These are phyloP conservation scores for Amphiprion ocellaris DNA, from an alignment of 2,113 vertebrate species.

Conservation along the genomic window DNA sequence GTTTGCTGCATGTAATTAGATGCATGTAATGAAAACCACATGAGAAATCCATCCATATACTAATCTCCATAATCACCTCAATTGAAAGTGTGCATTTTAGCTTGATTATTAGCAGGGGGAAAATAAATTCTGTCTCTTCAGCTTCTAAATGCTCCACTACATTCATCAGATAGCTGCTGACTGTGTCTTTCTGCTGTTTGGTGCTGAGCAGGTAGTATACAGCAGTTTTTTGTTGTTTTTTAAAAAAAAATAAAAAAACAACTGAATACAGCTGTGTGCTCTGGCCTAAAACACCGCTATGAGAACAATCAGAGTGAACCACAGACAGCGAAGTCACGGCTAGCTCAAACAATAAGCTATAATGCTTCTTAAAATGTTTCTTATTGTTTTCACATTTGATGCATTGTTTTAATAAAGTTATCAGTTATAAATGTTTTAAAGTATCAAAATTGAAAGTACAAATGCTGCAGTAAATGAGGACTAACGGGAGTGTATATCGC, in stretches of 20 bases:
- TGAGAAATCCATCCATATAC: neutral
- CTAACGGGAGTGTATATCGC: neutral
- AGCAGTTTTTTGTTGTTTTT: neutral
- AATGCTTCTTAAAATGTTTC: too few relatives aligned
- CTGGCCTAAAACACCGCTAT: too few relatives aligned
- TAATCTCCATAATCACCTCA: neutral
- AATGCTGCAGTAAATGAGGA: too few relatives aligned
- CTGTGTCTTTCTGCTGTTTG: neutral
- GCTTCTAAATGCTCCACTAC: neutral
- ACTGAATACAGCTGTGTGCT: too few relatives aligned
- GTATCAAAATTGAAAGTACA: too few relatives aligned
- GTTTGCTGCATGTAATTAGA: neutral
- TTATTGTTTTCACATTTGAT: too few relatives aligned
- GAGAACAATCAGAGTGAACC: too few relatives aligned
- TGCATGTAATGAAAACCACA: neutral
- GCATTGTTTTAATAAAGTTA: too few relatives aligned
- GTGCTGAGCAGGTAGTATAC: neutral
- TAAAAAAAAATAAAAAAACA: too few relatives aligned
- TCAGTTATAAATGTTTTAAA: too few relatives aligned
- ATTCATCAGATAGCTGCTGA: constrained; percentile 24
- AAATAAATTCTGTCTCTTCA: neutral
- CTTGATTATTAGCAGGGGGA: neutral
- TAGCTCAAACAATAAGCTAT: too few relatives aligned
- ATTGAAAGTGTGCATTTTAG: neutral
- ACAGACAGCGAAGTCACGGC: too few relatives aligned